A percentile compares a stretch with the other conserved stretches of the same genome.
Conservation (phyloP, 1,140 invertebrate species). For the Tribolium castaneum region DNA sequence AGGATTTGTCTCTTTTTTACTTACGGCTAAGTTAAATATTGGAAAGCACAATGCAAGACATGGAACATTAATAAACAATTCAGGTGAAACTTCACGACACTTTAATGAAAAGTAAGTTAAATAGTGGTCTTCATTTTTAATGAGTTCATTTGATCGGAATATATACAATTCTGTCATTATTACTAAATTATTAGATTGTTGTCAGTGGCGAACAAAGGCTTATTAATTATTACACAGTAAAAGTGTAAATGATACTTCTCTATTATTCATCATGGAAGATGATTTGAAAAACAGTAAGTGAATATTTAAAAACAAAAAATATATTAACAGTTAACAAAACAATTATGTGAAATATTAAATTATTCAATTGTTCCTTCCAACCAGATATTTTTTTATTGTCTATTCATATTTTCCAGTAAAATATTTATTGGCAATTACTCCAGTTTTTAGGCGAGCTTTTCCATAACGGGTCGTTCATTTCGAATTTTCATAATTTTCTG, state of each 20-base stretch:
- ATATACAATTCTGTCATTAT: not conserved
- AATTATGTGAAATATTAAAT: not conserved
- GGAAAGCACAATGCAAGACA: not conserved
- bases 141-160: not conserved
- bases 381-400: too few species aligned
- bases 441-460: not conserved
- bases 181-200: not conserved
- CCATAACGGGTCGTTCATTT: not conserved
- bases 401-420: too few species aligned
- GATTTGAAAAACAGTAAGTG: not conserved
- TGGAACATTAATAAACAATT: too few species aligned
- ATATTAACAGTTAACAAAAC: not conserved
- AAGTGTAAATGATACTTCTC: too few species aligned
- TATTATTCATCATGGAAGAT: too few species aligned
- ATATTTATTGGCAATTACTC: too few species aligned
- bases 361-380: too few species aligned
- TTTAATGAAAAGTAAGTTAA: not conserved
- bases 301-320: not conserved
- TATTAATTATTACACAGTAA: too few species aligned
- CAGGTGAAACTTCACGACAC: too few species aligned
- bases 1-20: not conserved
- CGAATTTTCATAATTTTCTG: slow-evolving; percentile 10
- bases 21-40: not conserved
- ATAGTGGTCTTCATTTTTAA: not conserved
- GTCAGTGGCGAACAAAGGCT: too few species aligned